Percentiles rank a stretch among this genome's conserved stretches.
These are phyloP conservation scores for Synergus gifuensis DNA, from an alignment of 2,888 invertebrate species.

Conservation along the genomic window DNA sequence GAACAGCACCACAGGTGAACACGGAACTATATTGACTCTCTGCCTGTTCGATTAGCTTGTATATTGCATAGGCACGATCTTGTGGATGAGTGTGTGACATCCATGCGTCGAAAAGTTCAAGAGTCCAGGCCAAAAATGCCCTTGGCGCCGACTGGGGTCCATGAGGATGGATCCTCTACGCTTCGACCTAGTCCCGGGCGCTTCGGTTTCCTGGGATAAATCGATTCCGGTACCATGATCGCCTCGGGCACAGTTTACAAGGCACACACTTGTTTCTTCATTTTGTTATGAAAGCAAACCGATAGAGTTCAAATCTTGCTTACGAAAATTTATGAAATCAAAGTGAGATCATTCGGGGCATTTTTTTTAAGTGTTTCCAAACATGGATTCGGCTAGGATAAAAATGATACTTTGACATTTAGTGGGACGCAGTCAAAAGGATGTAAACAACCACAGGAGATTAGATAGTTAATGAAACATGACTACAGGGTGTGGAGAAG, in stretches of 20 bases:
- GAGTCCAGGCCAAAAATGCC: slow-evolving; percentile 19
- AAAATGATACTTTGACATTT: too few relatives aligned
- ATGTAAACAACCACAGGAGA: too few relatives aligned
- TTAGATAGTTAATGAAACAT: too few relatives aligned
- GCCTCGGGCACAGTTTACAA: slow-evolving; percentile 2
- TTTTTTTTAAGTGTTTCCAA: too few relatives aligned
- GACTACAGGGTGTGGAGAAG: too few relatives aligned
- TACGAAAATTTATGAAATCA: not conserved
- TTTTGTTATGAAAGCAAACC: slow-evolving; percentile 2
- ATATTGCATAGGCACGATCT: not conserved
- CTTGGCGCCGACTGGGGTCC: not conserved
- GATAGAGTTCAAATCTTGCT: not conserved
- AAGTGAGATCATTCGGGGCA: not conserved
- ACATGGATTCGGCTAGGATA: too few relatives aligned
- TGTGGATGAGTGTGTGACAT: not conserved
- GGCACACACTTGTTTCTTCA: slow-evolving; percentile 18
- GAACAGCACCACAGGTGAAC: slow-evolving; percentile 72
- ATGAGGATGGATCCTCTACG: not conserved
- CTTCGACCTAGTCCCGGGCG: slow-evolving; percentile 7
- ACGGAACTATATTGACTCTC: slow-evolving; percentile 68
- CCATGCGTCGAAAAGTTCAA: not conserved
- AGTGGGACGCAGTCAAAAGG: too few relatives aligned
- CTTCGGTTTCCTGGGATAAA: not conserved
- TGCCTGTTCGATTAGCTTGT: not conserved
- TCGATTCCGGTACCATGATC: slow-evolving; percentile 21